Base-by-base conservation (phyloP, 2,113 vertebrate genomes). In the Chlorocebus sabaeus region DNA sequence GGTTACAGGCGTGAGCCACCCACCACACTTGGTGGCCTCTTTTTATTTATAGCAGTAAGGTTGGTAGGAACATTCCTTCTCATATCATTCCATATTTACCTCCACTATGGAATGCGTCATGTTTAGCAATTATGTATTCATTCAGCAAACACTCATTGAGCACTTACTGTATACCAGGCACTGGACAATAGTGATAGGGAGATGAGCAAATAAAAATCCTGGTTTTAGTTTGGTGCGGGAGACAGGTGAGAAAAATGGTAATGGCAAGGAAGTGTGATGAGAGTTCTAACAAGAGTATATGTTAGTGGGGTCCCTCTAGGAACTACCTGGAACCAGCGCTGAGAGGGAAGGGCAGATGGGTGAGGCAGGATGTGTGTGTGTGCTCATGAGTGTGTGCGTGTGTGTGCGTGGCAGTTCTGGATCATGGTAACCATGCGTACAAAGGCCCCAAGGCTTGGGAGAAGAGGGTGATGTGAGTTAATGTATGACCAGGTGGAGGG, bases 401-500 rank as follows among this genome's bases (percentile, higher is more conserved):
- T 25, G 68, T 67, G 45, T 64, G 16, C 1, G 5, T 35, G 11
- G 6, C 23, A 6, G 22, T 7, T 30, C 35, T 4, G 22, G 70
- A 8, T 8, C 3, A 4, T 67, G 18, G 64, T 32, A 59, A n/a
- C 48, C 9, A 1, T 4, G 13, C 18, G 0, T 40, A 20, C 32
- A 52, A 50, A 80, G 25, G 59, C 70, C 8, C 13, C 4, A 5
- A 50, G 50, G 13, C 23, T 35, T 17, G 20, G 64, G 45, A 35
- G 43, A 45, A 45, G 0, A 27, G 25, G 14, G 35, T 82, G 57
- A 59, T 32, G 6, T 25, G 35, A 59, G 52, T 25, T 68, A 9
- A 12, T 1, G 5, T 14, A 9, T 61, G 79, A 14, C 59, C 22
- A 18, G 48, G n/a, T 61, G 23, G 17, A 88, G 25, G 32, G 67